Evolutionary conservation across 2,888 invertebrate species (phyloP), one percentile per base, ranked within the genome.

Genomic region (Megastigmus dorsalis): DNA sequence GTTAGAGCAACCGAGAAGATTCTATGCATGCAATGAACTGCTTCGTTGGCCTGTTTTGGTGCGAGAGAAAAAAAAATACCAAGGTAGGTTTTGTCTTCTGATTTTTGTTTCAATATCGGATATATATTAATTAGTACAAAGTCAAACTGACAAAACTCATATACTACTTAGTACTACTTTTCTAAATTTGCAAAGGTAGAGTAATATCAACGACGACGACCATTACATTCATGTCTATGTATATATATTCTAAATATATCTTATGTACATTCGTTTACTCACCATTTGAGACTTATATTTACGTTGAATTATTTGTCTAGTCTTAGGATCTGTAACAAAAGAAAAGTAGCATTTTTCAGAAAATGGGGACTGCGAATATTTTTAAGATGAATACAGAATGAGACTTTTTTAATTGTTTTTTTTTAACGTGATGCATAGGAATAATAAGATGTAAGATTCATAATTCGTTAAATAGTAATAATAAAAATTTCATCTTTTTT

Each of bases 281-380:
- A 97, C 99, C 99, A 99, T 97, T 83, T 95, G 94, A 66, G 99
- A 99, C 90, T 97, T 97, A 91, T 98, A 99, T 90, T 95, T 97
- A 87, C 99, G 92, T 89, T 98, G 97, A 85, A 97, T 95, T 82
- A 99, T 94, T 91, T 98, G 96, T 86, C 97, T 92, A 82, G 96
- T 97, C 91, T 98, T 98, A 79, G 98, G 97, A 94, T 99, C 99
- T 99, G 91, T 74, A 94, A 93, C 83, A 79, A 82, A 83, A 76
- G 79, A 62, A 36, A 54, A n/a, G 5, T 43, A 7, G 13, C n/a
- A n/a, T n/a, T 13, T 30, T 15, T 33, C 28, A n/a, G n/a, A n/a
- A n/a, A n/a, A n/a, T n/a, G n/a, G n/a, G n/a, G n/a, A n/a, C n/a
- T n/a, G n/a, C n/a, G n/a, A n/a, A 38, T 20, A 7, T 69, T n/a